Conservation (phyloP, 2,113 vertebrate genomes). For the Muntiacus reevesi region DNA sequence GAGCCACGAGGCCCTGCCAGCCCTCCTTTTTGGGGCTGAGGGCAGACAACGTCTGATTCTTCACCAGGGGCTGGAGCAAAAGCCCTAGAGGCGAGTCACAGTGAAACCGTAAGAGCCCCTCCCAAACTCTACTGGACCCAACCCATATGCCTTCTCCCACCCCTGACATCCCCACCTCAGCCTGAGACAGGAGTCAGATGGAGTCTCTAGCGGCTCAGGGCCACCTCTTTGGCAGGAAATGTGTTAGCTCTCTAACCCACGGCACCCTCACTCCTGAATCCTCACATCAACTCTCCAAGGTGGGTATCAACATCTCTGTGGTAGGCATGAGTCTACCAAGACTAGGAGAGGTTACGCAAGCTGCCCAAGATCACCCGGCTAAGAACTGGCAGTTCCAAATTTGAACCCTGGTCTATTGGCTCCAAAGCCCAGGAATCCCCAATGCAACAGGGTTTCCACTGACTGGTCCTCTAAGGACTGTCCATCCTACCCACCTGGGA, state of each 20-base stretch:
- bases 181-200: not conserved
- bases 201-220: not conserved
- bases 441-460: fast-evolving
- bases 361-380: not conserved
- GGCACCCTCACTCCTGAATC: not conserved
- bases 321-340: not conserved
- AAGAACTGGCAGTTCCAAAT: not conserved
- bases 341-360: not conserved
- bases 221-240: not conserved
- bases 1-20: not conserved
- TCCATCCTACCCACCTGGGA: not conserved
- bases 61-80: not conserved
- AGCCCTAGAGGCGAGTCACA: not conserved
- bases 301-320: not conserved
- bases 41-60: not conserved
- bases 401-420: not conserved
- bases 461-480: too few species aligned
- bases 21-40: not conserved
- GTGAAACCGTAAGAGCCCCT: not conserved
- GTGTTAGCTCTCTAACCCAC: not conserved
- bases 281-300: not conserved
- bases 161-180: fast-evolving
- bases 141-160: not conserved
- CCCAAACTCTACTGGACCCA: not conserved
- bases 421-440: not conserved